phyloP scores from a whole-genome alignment of 2,888 invertebrate genomes.

The Trachelus stipa region DNA sequence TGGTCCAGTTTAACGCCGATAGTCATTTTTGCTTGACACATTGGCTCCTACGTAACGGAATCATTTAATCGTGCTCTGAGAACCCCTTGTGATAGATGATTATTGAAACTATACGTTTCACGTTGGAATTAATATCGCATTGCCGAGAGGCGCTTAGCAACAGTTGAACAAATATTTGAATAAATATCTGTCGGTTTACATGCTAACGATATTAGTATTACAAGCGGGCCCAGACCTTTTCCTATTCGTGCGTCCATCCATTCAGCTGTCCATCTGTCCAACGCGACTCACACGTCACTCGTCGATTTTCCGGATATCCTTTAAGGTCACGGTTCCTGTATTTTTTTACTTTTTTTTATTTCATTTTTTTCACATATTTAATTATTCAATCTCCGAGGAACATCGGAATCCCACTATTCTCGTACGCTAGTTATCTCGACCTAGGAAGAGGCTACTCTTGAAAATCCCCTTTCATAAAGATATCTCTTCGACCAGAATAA shows the following conservation, averaged over 20 bases:
- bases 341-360: neutral
- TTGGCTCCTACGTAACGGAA: neutral
- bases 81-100: constrained; percentile 2
- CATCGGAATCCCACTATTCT: too few relatives aligned
- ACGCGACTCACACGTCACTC: neutral
- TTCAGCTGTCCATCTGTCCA: neutral
- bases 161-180: constrained; percentile 12
- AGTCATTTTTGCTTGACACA: neutral
- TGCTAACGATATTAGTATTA: constrained; percentile 7
- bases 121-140: constrained; percentile 1
- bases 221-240: neutral
- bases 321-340: too few relatives aligned
- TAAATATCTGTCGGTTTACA: constrained; percentile 12
- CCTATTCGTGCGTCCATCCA: neutral
- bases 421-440: too few relatives aligned
- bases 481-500: too few relatives aligned
- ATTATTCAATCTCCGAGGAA: too few relatives aligned
- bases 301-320: neutral
- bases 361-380: neutral
- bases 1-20: neutral
- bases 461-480: too few relatives aligned
- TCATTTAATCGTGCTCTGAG: neutral
- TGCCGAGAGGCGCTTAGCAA: neutral
- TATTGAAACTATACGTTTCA: constrained; percentile 3
- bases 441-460: too few relatives aligned